Conservation (phyloP, 2,113 vertebrate genomes). For the Lepidiolamprologus cunningtoni region DNA sequence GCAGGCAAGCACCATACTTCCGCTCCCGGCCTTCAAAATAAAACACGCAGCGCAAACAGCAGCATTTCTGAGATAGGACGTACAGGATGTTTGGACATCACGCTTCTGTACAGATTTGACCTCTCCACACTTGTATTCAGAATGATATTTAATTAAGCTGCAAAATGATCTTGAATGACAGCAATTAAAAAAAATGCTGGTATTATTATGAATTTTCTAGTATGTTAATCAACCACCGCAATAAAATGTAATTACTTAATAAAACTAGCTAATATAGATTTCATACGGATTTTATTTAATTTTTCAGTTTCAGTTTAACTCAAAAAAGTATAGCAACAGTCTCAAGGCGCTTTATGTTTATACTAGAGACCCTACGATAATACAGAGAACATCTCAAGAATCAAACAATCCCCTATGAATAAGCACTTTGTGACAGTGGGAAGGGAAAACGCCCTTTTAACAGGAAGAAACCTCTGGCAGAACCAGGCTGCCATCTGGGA, state of each 20-base stretch:
- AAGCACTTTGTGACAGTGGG: background rate
- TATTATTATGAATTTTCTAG: background rate
- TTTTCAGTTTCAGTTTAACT: background rate
- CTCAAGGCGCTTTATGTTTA: fast-evolving
- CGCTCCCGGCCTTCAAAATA: background rate
- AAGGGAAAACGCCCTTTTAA: background rate
- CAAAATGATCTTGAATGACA: fast-evolving
- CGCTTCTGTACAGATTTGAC: background rate
- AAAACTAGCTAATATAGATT: background rate
- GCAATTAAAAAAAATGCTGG: fast-evolving
- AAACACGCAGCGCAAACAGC: background rate
- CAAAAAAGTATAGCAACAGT: background rate
- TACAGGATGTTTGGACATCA: background rate
- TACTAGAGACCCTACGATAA: background rate
- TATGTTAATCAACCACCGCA: background rate
- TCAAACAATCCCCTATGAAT: background rate
- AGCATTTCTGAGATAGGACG: background rate
- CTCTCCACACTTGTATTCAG: background rate
- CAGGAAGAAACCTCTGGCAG: background rate
- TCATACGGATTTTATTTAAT: background rate
- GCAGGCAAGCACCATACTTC: background rate
- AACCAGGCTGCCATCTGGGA: background rate
- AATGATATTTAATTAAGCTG: background rate
- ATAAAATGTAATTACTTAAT: background rate
- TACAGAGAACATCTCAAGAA: background rate